Conservation (phyloP, 2,888 invertebrate genomes). For the Diogma glabrata region DNA sequence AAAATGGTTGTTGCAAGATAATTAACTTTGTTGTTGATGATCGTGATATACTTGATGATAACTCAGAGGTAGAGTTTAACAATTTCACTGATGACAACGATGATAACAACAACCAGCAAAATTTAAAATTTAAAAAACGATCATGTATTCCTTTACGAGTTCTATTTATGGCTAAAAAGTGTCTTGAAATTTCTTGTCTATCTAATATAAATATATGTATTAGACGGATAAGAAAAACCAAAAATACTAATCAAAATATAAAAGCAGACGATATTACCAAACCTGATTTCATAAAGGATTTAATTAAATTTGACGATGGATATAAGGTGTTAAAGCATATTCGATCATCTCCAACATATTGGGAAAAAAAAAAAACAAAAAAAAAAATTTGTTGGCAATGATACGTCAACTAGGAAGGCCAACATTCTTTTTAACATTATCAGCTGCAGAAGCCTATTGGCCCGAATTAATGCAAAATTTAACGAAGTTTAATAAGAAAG, state of each 20-base stretch:
- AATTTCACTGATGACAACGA: no score
- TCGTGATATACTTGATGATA: no score
- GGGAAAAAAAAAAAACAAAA: constrained; percentile 20
- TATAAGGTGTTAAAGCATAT: no score
- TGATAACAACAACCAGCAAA: no score
- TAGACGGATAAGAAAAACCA: no score
- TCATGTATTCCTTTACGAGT: neutral
- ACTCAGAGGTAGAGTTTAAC: no score
- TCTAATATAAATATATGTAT: neutral
- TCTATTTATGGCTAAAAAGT: neutral
- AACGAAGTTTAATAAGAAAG: neutral
- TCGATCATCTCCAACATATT: no score
- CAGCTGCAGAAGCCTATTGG: constrained; percentile 16
- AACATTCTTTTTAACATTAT: constrained; percentile 8
- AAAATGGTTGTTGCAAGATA: neutral
- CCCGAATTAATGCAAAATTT: constrained; percentile 15
- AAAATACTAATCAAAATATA: no score
- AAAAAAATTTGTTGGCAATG: constrained; percentile 4
- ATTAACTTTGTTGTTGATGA: neutral
- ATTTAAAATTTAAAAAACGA: neutral
- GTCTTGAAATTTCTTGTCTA: neutral
- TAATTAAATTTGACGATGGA: no score
- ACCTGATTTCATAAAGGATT: no score
- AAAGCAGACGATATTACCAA: no score
- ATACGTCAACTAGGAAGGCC: constrained; percentile 5